Conservation (phyloP, 2,888 invertebrate species). For the Scaptomyza polygonia region DNA sequence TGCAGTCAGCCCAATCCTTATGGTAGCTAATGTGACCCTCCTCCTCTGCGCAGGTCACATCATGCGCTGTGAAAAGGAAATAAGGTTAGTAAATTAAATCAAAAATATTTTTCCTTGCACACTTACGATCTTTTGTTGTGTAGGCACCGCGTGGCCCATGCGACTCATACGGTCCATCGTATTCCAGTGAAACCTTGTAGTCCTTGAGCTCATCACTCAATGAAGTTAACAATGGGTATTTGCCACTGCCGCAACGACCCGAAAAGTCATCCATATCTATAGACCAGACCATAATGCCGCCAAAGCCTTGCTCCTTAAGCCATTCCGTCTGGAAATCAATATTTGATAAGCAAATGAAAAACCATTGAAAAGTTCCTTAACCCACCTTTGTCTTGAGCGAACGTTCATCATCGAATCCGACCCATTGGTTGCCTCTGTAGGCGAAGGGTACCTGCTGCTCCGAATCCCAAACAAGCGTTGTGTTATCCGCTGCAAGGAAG, state of each 20-base stretch:
- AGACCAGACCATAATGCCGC: constrained; percentile 98
- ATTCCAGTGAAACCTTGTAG: constrained; percentile 92
- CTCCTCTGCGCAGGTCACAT: constrained; percentile 95
- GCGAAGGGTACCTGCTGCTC: constrained; percentile 98
- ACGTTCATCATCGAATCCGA: constrained; percentile 96
- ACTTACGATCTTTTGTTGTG: constrained; percentile 95
- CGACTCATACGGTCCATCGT: constrained; percentile 94
- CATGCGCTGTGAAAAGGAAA: constrained; percentile 88
- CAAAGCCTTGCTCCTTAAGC: constrained; percentile 96
- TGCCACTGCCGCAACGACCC: constrained; percentile 94
- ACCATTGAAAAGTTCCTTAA: background rate
- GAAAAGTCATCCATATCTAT: constrained; percentile 97
- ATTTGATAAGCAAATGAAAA: background rate
- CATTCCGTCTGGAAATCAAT: constrained; percentile 90
- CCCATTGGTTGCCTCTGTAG: constrained; percentile 95
- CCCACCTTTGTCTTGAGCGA: constrained; percentile 94
- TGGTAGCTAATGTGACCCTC: constrained; percentile 98
- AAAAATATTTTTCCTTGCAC: background rate
- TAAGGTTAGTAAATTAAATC: background rate
- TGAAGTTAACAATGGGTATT: constrained; percentile 94
- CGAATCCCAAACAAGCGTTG: constrained; percentile 97
- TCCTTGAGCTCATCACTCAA: constrained; percentile 93
- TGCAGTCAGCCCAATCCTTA: constrained; percentile 94
- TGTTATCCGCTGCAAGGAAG: constrained; percentile 94
- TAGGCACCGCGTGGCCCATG: constrained; percentile 89